phyloP scores from a whole-genome alignment of 2,113 vertebrate genomes.

The Sakesphorus luctuosus region DNA sequence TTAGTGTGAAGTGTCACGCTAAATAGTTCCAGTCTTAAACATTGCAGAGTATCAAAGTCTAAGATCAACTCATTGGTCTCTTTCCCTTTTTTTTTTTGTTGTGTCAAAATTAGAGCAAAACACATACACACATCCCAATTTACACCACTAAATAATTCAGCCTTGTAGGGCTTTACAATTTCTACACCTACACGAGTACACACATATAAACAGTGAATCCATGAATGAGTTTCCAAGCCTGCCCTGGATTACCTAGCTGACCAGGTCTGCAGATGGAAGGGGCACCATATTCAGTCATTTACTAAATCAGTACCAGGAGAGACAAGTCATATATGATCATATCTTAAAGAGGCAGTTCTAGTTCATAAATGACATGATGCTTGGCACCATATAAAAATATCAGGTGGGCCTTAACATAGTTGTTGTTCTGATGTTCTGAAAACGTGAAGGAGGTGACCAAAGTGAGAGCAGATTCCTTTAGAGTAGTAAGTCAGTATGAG shows the following conservation, averaged over 20 bases:
- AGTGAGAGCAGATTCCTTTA: neutral
- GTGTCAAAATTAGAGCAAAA: neutral
- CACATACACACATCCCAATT: neutral
- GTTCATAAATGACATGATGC: neutral
- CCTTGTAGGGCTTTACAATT: neutral
- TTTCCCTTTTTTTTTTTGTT: neutral
- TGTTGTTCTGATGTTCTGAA: neutral
- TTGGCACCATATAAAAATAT: neutral
- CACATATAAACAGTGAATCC: neutral
- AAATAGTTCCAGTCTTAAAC: neutral
- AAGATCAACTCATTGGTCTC: neutral
- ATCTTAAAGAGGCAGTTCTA: neutral
- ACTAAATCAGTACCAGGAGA: neutral
- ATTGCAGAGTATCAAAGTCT: neutral
- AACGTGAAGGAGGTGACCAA: neutral
- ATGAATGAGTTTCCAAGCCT: neutral
- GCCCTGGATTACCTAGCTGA: neutral
- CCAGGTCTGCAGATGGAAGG: neutral
- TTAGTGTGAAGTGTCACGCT: neutral
- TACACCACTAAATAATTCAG: neutral
- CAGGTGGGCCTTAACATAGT: neutral
- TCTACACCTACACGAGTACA: neutral
- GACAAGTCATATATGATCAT: accelerated
- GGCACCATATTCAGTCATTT: neutral
- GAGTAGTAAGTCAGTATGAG: neutral